Conservation (phyloP, 1,140 invertebrate species). For the Nixonia krombeini region DNA sequence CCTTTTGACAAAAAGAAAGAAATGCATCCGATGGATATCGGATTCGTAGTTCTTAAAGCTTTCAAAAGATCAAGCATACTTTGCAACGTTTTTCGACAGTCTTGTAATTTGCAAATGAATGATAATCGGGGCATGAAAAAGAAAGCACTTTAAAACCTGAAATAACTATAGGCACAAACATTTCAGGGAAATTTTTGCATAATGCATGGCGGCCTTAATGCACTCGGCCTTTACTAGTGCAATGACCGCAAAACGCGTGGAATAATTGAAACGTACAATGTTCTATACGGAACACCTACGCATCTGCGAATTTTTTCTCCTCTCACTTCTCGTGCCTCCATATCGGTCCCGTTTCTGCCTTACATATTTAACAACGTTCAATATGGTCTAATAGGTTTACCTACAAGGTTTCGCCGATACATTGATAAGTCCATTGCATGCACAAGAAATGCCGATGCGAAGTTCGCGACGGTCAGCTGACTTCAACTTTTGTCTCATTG, state of each 20-base stretch:
- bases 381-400: slow-evolving; percentile 66
- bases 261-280: slow-evolving; percentile 48
- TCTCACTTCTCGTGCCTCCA: slow-evolving; percentile 4
- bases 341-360: slow-evolving; percentile 2
- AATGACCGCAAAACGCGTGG: slow-evolving; percentile 16
- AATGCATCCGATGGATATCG: too few species aligned
- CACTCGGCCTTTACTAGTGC: slow-evolving; percentile 24
- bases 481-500: slow-evolving; percentile 21
- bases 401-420: slow-evolving; percentile 62
- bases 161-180: too few species aligned
- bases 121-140: too few species aligned
- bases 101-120: too few species aligned
- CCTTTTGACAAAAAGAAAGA: too few species aligned
- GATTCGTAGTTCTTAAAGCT: too few species aligned
- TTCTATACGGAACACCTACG: background rate
- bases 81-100: too few species aligned
- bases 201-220: slow-evolving; percentile 47
- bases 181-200: background rate
- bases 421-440: slow-evolving; percentile 60
- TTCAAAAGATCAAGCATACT: too few species aligned
- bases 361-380: slow-evolving; percentile 66
- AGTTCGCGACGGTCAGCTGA: slow-evolving; percentile 33
- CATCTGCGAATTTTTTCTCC: background rate
- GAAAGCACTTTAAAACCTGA: too few species aligned
- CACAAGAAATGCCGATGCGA: slow-evolving; percentile 36